phyloP scores from a whole-genome alignment of 1,140 invertebrate genomes.

The Hermetia illucens region DNA sequence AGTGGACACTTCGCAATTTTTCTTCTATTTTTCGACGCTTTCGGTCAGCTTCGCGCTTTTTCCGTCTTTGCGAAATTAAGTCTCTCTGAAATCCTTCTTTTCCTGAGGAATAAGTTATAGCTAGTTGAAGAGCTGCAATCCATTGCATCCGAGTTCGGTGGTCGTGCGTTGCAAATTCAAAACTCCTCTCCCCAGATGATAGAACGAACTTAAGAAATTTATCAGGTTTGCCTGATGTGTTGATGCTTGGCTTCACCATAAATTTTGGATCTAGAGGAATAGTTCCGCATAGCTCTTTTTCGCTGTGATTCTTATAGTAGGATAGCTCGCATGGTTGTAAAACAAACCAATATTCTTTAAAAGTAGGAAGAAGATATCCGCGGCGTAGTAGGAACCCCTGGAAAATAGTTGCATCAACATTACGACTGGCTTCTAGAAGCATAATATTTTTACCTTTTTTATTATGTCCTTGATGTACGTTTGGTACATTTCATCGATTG shows the following conservation, averaged over 20 bases:
- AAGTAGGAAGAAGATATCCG: slow-evolving; percentile 56
- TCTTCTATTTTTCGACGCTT: slow-evolving; percentile 39
- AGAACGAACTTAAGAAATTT: slow-evolving; percentile 39
- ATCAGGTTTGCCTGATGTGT: slow-evolving; percentile 37
- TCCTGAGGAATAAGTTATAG: slow-evolving; percentile 47
- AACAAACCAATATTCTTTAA: slow-evolving; percentile 69
- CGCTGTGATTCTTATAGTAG: slow-evolving; percentile 57
- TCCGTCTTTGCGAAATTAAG: slow-evolving; percentile 37
- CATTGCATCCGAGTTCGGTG: slow-evolving; percentile 54
- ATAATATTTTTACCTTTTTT: slow-evolving; percentile 46
- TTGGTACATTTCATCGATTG: slow-evolving; percentile 58
- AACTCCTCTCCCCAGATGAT: slow-evolving; percentile 48
- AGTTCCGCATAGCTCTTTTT: slow-evolving; percentile 53
- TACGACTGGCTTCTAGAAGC: background rate
- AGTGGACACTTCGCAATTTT: slow-evolving; percentile 7
- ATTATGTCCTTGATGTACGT: slow-evolving; percentile 67
- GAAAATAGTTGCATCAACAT: too few relatives aligned
- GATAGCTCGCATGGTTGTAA: slow-evolving; percentile 55
- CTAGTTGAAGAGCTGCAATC: slow-evolving; percentile 53
- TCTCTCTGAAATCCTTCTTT: slow-evolving; percentile 49
- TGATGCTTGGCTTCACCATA: slow-evolving; percentile 43
- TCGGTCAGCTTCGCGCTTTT: slow-evolving; percentile 42
- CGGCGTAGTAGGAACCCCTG: slow-evolving; percentile 56
- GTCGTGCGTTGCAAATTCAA: slow-evolving; percentile 52
- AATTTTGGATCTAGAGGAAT: slow-evolving; percentile 48